phyloP scores from a whole-genome alignment of 2,797 vertebrate genomes.

The Morus bassanus region DNA sequence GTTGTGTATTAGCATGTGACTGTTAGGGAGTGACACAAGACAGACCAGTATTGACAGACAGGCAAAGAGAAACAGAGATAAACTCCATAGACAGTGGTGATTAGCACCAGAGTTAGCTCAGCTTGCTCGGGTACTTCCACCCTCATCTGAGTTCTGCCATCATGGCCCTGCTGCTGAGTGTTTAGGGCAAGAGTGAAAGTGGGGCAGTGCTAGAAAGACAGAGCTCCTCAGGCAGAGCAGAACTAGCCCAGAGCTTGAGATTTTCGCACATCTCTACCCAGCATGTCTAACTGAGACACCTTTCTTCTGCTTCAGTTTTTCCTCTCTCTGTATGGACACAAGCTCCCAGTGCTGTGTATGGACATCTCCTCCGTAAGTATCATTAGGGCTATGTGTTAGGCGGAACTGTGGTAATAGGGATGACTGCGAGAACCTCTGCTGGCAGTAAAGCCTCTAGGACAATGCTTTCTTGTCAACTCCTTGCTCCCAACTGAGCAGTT shows the following conservation, averaged over 20 bases:
- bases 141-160: background rate
- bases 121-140: background rate
- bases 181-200: background rate
- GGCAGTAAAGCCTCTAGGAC: background rate
- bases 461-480: background rate
- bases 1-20: background rate
- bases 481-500: background rate
- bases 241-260: background rate
- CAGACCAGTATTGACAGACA: background rate
- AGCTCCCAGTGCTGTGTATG: conserved; percentile 95
- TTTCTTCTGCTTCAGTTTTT: conserved; percentile 85
- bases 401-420: background rate
- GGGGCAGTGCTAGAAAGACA: background rate
- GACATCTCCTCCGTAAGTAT: conserved; percentile 95
- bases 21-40: background rate
- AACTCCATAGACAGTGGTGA: background rate
- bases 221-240: background rate
- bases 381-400: background rate
- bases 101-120: background rate
- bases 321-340: conserved; percentile 96
- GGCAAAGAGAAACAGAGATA: background rate
- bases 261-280: background rate
- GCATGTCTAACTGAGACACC: background rate
- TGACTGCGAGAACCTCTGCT: background rate
- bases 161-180: background rate